phyloP scores from a whole-genome alignment of 2,797 vertebrate species.

The Perodicticus potto region DNA sequence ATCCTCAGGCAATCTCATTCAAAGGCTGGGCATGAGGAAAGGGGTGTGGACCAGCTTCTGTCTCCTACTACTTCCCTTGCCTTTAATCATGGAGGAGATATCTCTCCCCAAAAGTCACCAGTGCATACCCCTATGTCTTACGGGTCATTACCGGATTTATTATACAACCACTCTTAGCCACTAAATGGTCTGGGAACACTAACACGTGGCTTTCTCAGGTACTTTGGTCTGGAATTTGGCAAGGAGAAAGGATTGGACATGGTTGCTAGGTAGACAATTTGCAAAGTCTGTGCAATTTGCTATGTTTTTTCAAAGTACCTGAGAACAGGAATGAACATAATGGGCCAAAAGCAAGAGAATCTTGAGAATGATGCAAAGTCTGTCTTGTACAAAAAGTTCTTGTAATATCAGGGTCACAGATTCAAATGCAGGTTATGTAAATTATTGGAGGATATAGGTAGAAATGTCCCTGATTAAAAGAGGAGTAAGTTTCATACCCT shows the following conservation, averaged over 20 bases:
- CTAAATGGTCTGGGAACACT: not conserved
- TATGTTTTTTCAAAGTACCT: not conserved
- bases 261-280: not conserved
- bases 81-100: not conserved
- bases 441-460: not conserved
- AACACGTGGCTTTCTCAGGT: not conserved
- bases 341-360: not conserved
- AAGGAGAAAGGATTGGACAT: not conserved
- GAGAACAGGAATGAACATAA: not conserved
- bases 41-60: not conserved
- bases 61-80: not conserved
- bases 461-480: not conserved
- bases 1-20: not conserved
- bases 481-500: not conserved
- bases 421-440: not conserved
- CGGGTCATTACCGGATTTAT: not conserved
- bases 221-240: not conserved
- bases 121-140: not conserved
- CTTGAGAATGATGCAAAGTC: not conserved
- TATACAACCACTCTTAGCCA: not conserved
- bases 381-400: not conserved
- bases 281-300: not conserved
- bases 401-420: not conserved
- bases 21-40: not conserved
- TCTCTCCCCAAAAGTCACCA: not conserved